phyloP scores from a whole-genome alignment of 2,113 vertebrate genomes.

The Scolopax mira region DNA sequence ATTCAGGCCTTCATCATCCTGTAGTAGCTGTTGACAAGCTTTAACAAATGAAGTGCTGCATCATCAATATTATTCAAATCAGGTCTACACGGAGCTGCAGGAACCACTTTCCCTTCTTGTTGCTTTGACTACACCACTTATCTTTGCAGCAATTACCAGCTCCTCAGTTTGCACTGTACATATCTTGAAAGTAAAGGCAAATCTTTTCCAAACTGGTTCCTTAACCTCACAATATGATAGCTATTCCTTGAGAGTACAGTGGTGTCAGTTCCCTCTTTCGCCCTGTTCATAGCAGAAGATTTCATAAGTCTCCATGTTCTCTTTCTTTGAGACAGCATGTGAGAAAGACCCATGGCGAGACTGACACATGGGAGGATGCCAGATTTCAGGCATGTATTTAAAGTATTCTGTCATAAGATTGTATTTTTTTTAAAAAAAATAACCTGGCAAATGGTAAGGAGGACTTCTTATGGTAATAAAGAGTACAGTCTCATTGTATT shows the following conservation, averaged over 20 bases:
- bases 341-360: not conserved
- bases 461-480: not conserved
- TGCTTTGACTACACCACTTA: not conserved
- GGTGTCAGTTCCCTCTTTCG: not conserved
- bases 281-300: not conserved
- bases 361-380: not conserved
- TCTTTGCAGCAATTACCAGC: not conserved
- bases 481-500: not conserved
- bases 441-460: not conserved
- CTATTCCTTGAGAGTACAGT: not conserved
- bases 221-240: not conserved
- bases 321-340: not conserved
- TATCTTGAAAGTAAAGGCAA: not conserved
- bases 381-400: not conserved
- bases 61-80: not conserved
- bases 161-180: not conserved
- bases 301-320: not conserved
- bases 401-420: not conserved
- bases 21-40: not conserved
- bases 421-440: not conserved
- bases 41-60: not conserved
- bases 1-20: not conserved
- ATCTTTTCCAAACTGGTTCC: not conserved
- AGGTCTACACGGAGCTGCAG: not conserved
- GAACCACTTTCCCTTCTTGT: not conserved